Percentiles rank a stretch among this genome's conserved stretches.
Evolutionary conservation across 2,113 vertebrate genomes (phyloP).

Genomic region (Microtus richardsoni): DNA sequence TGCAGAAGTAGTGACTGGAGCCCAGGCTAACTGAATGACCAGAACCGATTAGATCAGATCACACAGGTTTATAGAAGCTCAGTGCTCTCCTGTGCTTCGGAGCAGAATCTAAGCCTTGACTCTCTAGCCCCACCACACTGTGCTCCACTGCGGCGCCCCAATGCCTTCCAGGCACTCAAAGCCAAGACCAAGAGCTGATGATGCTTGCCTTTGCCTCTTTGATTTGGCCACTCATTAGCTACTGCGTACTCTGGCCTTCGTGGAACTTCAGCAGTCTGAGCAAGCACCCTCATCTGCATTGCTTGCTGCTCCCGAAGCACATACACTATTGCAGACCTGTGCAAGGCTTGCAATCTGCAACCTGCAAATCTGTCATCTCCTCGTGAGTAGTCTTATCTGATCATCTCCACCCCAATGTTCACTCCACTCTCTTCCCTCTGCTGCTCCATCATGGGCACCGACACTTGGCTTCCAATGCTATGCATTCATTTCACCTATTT

Average conservation of each 20-base stretch:
- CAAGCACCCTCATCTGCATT: neutral
- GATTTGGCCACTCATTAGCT: neutral
- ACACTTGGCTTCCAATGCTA: neutral
- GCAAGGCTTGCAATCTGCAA: neutral
- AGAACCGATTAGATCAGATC: neutral
- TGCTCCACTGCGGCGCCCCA: neutral
- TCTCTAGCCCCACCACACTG: neutral
- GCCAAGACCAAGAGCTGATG: neutral
- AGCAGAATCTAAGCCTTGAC: neutral
- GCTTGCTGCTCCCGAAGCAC: neutral
- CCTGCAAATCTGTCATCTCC: neutral
- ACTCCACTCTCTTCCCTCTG: neutral
- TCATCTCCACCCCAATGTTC: neutral
- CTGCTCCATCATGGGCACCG: neutral
- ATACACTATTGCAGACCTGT: neutral
- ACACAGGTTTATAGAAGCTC: neutral
- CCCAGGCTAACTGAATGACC: neutral
- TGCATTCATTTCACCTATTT: conserved; percentile 16
- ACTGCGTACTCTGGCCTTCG: neutral
- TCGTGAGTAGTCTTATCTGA: neutral
- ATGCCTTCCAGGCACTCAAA: neutral
- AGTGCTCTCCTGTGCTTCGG: neutral
- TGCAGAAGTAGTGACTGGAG: neutral
- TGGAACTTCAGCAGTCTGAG: neutral
- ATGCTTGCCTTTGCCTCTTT: neutral